Percentiles rank a stretch among this genome's conserved stretches.
Evolutionary conservation across 2,113 vertebrate species (phyloP).

Genomic region (Oreochromis aureus): DNA sequence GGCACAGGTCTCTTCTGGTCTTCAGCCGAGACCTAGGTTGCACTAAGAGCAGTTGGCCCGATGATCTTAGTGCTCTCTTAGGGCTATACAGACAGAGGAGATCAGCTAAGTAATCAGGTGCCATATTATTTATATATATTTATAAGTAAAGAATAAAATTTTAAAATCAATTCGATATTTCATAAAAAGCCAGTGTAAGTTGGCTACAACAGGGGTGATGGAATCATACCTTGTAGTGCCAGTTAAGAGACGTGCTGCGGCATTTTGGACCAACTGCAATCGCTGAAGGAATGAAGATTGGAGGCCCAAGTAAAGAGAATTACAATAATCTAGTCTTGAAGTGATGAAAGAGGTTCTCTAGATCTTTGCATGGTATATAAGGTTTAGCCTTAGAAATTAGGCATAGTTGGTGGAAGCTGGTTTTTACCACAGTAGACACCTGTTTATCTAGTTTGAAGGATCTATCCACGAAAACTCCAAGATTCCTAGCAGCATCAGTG

Average conservation of each 20-base stretch:
- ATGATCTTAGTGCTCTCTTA: accelerated
- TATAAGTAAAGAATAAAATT: not conserved
- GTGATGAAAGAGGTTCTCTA: not conserved
- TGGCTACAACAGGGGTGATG: accelerated
- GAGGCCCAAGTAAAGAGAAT: not conserved
- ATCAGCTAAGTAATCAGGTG: accelerated
- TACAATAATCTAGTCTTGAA: accelerated
- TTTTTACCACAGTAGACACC: too few species aligned
- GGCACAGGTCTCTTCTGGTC: not conserved
- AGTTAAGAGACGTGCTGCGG: accelerated
- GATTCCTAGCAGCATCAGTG: too few species aligned
- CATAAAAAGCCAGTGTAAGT: not conserved
- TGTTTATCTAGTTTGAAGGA: too few species aligned
- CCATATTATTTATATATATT: too few species aligned
- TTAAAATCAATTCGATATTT: not conserved
- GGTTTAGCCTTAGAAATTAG: not conserved
- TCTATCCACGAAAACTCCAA: too few species aligned
- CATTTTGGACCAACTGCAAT: not conserved
- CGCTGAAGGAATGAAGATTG: too few species aligned
- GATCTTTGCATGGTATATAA: not conserved
- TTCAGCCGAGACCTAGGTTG: accelerated
- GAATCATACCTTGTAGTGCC: not conserved
- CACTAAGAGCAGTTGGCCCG: accelerated
- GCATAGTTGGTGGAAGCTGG: accelerated
- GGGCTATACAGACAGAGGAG: not conserved